Percentiles rank a stretch among this genome's conserved stretches.
Evolutionary conservation across 1,140 invertebrate genomes (phyloP).

Genomic region (Drosophila kurseongensis): DNA sequence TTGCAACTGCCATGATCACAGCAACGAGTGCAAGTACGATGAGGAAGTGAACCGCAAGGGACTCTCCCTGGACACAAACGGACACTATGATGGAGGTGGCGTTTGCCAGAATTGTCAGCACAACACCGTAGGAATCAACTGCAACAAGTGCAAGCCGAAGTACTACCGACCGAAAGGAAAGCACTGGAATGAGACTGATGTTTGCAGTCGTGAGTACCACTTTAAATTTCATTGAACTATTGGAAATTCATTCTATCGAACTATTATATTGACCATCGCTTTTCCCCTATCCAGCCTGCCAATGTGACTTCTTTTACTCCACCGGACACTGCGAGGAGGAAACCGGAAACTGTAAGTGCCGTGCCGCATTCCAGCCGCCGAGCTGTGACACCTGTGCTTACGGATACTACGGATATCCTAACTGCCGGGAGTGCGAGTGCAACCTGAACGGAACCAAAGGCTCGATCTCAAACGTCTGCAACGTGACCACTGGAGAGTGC

Average conservation of each 20-base stretch:
- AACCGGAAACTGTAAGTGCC: slow-evolving; percentile 96
- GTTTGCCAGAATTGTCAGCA: slow-evolving; percentile 95
- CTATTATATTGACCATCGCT: background rate
- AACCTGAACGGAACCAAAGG: too few relatives aligned
- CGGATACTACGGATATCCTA: slow-evolving; percentile 95
- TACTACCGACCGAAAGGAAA: slow-evolving; percentile 94
- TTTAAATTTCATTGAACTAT: background rate
- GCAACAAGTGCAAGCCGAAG: slow-evolving; percentile 94
- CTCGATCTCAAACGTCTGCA: slow-evolving; percentile 91
- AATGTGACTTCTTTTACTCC: slow-evolving; percentile 93
- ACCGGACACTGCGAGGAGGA: slow-evolving; percentile 98
- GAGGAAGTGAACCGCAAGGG: slow-evolving; percentile 91
- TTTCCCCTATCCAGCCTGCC: slow-evolving; percentile 89
- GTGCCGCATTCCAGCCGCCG: slow-evolving; percentile 91
- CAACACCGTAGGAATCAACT: slow-evolving; percentile 98
- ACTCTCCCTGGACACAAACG: slow-evolving; percentile 96
- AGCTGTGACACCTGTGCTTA: slow-evolving; percentile 91
- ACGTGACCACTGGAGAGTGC: slow-evolving; percentile 94
- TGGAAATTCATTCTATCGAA: background rate
- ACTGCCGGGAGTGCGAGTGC: slow-evolving; percentile 96
- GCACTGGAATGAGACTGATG: slow-evolving; percentile 93
- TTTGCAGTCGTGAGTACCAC: slow-evolving; percentile 92
- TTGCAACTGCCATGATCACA: slow-evolving; percentile 98
- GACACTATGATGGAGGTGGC: slow-evolving; percentile 96
- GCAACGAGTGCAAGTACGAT: slow-evolving; percentile 95